Percentiles rank a stretch among this genome's conserved stretches.
Evolutionary conservation across 2,113 vertebrate species (phyloP).

Genomic region (Engystomops pustulosus): DNA sequence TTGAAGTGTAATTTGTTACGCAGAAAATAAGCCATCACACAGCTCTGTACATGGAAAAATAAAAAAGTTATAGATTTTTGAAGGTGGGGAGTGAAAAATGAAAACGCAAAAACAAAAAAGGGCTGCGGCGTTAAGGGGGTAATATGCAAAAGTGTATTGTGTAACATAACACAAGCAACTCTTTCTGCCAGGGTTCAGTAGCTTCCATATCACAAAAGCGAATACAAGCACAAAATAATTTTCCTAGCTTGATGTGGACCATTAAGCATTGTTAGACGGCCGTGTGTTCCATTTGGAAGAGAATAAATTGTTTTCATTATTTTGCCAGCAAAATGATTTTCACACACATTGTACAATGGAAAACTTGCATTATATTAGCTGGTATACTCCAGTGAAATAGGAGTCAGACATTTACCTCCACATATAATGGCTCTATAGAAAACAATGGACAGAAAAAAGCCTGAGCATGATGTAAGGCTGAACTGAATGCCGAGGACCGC

Average conservation of each 20-base stretch:
- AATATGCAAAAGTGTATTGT: too few species aligned
- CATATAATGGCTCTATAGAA: neutral
- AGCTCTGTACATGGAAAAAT: too few species aligned
- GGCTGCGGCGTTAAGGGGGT: too few species aligned
- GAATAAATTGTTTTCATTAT: conserved; percentile 13
- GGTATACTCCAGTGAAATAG: neutral
- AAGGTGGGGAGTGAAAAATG: too few species aligned
- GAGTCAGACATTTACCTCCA: neutral
- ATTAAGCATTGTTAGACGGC: conserved; percentile 5
- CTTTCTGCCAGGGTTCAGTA: neutral
- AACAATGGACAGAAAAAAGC: neutral
- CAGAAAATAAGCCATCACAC: too few species aligned
- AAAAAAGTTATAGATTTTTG: too few species aligned
- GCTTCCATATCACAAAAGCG: neutral
- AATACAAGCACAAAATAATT: neutral
- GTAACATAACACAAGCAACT: neutral
- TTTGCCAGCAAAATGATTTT: conserved; percentile 2
- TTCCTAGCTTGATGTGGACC: neutral
- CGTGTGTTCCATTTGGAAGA: neutral
- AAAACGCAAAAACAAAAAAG: too few species aligned
- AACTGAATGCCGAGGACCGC: neutral
- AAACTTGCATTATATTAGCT: neutral
- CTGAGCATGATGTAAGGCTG: neutral
- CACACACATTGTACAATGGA: neutral
- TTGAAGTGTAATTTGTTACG: too few species aligned